Evolutionary conservation across 2,888 invertebrate species (phyloP), one percentile per base, ranked within the genome.

Genomic region (Odontothrips loti): DNA sequence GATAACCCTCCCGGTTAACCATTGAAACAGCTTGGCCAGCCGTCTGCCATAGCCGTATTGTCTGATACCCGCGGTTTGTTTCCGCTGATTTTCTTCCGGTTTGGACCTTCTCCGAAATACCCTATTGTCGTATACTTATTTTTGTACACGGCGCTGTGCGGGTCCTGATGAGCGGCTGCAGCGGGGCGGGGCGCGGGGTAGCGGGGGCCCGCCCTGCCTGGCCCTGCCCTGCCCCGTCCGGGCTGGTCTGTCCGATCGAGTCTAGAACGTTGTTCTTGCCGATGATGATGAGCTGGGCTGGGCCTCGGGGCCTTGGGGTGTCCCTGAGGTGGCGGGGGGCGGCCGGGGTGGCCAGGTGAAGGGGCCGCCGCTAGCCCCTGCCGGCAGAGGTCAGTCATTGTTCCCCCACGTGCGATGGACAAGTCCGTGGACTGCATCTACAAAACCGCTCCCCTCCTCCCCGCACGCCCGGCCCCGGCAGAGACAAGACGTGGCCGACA

Each of bases 381-480:
- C n/a, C n/a, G 23, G 68, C 68, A 75, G 68, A 75, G 68, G 68
- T 75, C 68, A 75, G 68, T 75, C 68, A 75, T 75, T 75, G 68
- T 75, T 9, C 68, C 68, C 68, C 68, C 68, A 75, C 68, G 68
- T 75, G 68, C 68, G 68, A 75, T 75, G 68, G 68, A 27, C 68
- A 75, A 75, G 68, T 75, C 68, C 68, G 68, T 75, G 68, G 27
- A 27, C 68, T 8, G 68, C 68, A 75, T 75, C 68, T 27, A 75
- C 68, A 75, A 75, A 27, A 12, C 68, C 15, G 23, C 23, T 23
- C 23, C 68, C 68, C 9, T 27, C 27, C 23, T 6, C 1, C 23
- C 68, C 27, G 0, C 27, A 58, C 58, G 6, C 23, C 68, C 68
- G 23, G 23, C 68, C 58, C 58, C 58, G 58, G 17, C 6, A 9